A percentile compares a stretch with the other conserved stretches of the same genome.
These are phyloP conservation scores for Lepus europaeus DNA, from an alignment of 2,113 vertebrate genomes.

Conservation along the genomic window DNA sequence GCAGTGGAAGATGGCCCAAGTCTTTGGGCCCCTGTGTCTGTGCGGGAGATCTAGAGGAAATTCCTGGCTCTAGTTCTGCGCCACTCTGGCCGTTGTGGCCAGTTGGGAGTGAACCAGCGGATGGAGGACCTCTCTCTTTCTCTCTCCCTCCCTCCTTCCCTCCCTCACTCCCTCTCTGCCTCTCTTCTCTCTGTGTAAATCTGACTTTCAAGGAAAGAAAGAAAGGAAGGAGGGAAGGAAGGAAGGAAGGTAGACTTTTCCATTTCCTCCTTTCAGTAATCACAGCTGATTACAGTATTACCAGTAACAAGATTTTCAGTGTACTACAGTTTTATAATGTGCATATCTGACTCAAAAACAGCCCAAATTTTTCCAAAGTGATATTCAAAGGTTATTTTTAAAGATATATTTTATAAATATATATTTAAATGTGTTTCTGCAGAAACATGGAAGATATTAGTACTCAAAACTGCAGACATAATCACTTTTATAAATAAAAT, in stretches of 20 bases:
- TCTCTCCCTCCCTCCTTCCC: too few species aligned
- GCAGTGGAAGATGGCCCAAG: too few species aligned
- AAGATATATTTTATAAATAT: background rate
- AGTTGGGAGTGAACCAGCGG: too few species aligned
- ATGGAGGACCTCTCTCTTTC: too few species aligned
- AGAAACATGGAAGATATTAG: background rate
- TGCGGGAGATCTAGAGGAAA: too few species aligned
- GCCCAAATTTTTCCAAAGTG: slow-evolving; percentile 28
- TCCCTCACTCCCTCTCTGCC: too few species aligned
- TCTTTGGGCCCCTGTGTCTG: too few species aligned
- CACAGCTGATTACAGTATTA: slow-evolving; percentile 24
- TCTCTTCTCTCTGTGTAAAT: too few species aligned
- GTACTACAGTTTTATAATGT: background rate
- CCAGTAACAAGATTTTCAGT: background rate
- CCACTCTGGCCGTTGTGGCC: too few species aligned
- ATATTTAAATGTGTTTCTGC: background rate
- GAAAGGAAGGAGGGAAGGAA: too few species aligned
- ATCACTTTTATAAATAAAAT: background rate
- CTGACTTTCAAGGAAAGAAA: too few species aligned
- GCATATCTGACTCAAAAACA: background rate
- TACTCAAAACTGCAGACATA: background rate
- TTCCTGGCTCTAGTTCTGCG: too few species aligned
- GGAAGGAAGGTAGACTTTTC: background rate
- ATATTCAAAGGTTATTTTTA: background rate
- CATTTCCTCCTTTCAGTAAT: slow-evolving; percentile 11